Evolutionary conservation across 2,797 vertebrate species (phyloP).

Genomic region (Thalassophryne amazonica): DNA sequence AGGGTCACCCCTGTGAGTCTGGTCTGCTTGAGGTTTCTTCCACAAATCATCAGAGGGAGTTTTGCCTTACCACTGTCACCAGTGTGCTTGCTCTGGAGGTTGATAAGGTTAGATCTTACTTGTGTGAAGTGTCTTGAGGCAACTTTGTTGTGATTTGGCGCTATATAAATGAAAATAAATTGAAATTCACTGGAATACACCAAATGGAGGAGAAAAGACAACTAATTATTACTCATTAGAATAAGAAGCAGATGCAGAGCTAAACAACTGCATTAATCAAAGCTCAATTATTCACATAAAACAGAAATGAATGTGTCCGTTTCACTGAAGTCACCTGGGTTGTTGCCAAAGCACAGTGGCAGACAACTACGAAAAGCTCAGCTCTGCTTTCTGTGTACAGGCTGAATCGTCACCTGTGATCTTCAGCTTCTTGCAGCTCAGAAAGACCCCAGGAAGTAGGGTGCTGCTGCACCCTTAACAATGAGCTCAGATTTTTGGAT

Average conservation of each 20-base stretch:
- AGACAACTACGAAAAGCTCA: conserved; percentile 33
- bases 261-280: conserved; percentile 71
- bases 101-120: too few relatives aligned
- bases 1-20: too few relatives aligned
- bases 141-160: too few relatives aligned
- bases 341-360: conserved; percentile 54
- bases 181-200: conserved; percentile 65
- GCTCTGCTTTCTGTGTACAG: conserved; percentile 65
- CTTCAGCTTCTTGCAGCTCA: conserved; percentile 28
- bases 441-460: conserved; percentile 25
- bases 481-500: conserved; percentile 34
- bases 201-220: conserved; percentile 61
- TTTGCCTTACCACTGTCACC: too few relatives aligned
- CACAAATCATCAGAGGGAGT: too few relatives aligned
- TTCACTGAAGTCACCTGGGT: conserved; percentile 55
- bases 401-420: conserved; percentile 49
- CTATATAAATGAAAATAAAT: too few relatives aligned
- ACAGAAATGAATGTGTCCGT: conserved; percentile 39
- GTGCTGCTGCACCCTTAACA: conserved; percentile 26
- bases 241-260: conserved; percentile 60
- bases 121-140: too few relatives aligned
- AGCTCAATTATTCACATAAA: conserved; percentile 69
- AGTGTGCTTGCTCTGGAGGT: too few relatives aligned
- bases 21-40: too few relatives aligned
- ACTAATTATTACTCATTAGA: conserved; percentile 78